Base-by-base conservation (phyloP, 2,797 vertebrate species). In the Pipistrellus pygmaeus region DNA sequence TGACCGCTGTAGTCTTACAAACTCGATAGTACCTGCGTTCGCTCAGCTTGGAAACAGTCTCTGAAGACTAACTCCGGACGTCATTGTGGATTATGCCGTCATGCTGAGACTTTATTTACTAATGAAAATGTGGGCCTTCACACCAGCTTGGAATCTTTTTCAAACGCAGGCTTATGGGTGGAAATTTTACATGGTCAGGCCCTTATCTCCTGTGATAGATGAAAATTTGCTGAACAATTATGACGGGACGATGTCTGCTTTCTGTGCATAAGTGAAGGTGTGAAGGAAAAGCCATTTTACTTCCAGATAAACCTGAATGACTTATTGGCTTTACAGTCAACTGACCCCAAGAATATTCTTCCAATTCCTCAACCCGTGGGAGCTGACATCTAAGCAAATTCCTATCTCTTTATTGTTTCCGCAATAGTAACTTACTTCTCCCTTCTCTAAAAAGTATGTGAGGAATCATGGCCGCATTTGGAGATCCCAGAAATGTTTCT, bases 401-500 rank as follows among this genome's bases (percentile, higher is more conserved):
- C 89, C 66, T 46, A 18, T 30, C 32, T 72, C 23, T 72, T 53
- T 62, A 41, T 64, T 51, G 41, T 78, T 89, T 46, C 51, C 8
- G 55, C 20, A 82, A 53, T 76, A 64, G 82, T 68, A 77, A 60
- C 53, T 80, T 38, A 78, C 6, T 11, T 77, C 46, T 35, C 46
- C 6, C 41, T 35, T 25, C 13, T 62, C 2, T 48, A 69, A 57
- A 35, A 35, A 23, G 21, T 2, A 14, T 32, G 57, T 66, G 77
- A 88, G 38, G 75, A 62, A 81, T 53, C 18, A 30, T 25, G 41
- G 23, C 2, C 30, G 1, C 30, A 6, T 72, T 88, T 62, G n/a
- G 75, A 93, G 78, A 87, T 75, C 88, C 81, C 66, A 91, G 55
- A 93, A 96, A 60, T 5, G 2, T 89, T 97, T 97, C 82, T 88